Base-by-base conservation (phyloP, 2,797 vertebrate genomes). In the Loriculus beryllinus region DNA sequence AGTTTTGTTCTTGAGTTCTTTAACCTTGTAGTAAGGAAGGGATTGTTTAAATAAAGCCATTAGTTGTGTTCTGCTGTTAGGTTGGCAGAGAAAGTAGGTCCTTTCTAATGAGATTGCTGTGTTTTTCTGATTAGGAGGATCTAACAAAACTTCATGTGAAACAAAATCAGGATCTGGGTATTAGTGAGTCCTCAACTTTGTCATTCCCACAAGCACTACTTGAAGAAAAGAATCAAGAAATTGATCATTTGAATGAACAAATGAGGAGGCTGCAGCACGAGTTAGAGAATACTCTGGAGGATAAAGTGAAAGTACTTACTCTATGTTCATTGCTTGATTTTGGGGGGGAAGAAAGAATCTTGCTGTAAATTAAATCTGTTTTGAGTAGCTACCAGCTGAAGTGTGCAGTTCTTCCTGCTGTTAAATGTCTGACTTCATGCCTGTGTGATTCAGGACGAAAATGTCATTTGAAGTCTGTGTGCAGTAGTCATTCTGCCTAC, bases 141-240 rank as follows among this genome's bases (percentile, higher is more conserved):
- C 72, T 95, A 69, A 69, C 77, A 88, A 93, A 95, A 56, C 70
- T 94, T 64, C 23, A 42, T 2, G 21, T 42, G 51, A 92, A 82
- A 72, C 83, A 86, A 78, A 88, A 63, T 90, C 78, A 89, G 42
- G 84, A 90, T 25, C 12, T 54, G 25, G 65, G 29, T 21, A 42
- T 94, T 59, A 47, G 87, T 33, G 72, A 93, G 49, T 18, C 76
- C 40, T 79, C 93, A 63, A 45, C 82, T 90, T 74, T 96, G 96
- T 94, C 95, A 25, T 97, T 99, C 57, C 97, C 98, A 39, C 98
- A 98, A 94, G 98, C 98, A 6, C 97, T 99, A 45, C 97, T 99
- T 60, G 88, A 98, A 86, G 99, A 99, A 95, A 99, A 98, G 92
- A 99, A 99, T 96, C 97, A 98, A 40, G 98, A 99, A 97, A 98